Percentiles rank a stretch among this genome's conserved stretches.
Evolutionary conservation across 2,888 invertebrate species (phyloP).

Genomic region (Drosophila pullipes): DNA sequence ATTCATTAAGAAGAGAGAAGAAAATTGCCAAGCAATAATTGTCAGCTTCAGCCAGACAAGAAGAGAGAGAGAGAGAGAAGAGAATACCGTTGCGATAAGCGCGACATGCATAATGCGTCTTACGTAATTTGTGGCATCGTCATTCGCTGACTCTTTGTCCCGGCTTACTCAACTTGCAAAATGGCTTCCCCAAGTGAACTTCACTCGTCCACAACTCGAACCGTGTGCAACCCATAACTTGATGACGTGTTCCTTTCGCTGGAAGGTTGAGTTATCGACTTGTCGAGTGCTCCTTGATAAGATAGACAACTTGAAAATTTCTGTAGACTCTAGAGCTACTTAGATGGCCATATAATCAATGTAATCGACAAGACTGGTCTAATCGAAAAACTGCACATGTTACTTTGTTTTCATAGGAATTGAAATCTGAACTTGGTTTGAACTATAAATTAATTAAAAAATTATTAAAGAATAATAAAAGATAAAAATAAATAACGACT

Average conservation of each 20-base stretch:
- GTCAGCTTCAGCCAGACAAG: conserved; percentile 21
- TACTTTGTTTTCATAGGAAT: background rate
- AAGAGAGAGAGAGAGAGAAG: background rate
- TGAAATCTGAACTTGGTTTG: background rate
- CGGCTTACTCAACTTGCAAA: conserved; percentile 57
- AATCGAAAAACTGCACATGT: conserved; percentile 16
- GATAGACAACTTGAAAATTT: conserved; percentile 20
- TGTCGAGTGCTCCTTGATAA: conserved; percentile 29
- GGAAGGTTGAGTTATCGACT: background rate
- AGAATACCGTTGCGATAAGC: conserved; percentile 9
- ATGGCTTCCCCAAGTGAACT: conserved; percentile 46
- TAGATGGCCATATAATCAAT: conserved; percentile 16
- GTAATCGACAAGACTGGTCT: background rate
- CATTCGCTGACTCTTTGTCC: background rate
- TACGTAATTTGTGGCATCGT: conserved; percentile 7
- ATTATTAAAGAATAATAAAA: background rate
- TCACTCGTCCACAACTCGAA: conserved; percentile 40
- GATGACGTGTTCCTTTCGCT: conserved; percentile 24
- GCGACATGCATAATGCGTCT: conserved; percentile 17
- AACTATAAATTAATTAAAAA: background rate
- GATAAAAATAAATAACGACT: background rate
- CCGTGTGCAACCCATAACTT: conserved; percentile 56
- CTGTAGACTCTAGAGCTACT: background rate
- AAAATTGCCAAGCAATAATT: background rate
- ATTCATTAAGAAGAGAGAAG: background rate